Evolutionary conservation across 2,888 invertebrate species (phyloP).

Genomic region (Agriopis marginaria): DNA sequence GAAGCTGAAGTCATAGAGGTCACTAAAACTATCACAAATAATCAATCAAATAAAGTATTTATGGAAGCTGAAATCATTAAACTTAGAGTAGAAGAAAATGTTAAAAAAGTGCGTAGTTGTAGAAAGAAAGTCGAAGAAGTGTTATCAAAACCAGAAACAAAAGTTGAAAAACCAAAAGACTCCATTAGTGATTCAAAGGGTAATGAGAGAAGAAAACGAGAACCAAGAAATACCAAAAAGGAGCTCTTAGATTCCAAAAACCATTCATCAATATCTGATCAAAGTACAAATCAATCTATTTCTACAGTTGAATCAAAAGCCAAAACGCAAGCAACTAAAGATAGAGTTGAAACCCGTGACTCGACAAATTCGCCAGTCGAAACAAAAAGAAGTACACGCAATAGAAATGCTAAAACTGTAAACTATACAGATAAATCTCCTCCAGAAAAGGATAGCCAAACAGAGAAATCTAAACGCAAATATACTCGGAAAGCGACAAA

Average conservation of each 20-base stretch:
- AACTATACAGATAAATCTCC: constrained; percentile 36
- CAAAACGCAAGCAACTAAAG: constrained; percentile 25
- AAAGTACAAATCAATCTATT: constrained; percentile 26
- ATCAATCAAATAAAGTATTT: constrained; percentile 18
- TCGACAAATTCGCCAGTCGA: constrained; percentile 18
- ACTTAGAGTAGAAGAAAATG: constrained; percentile 7
- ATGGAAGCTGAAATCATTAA: constrained; percentile 4
- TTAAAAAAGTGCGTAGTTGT: constrained; percentile 11
- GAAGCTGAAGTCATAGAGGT: no score
- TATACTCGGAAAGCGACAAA: constrained; percentile 32
- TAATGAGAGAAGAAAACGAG: constrained; percentile 5
- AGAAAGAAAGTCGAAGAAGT: constrained; percentile 17
- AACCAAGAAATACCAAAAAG: constrained; percentile 28
- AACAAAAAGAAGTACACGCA: constrained; percentile 46
- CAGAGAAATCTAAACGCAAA: constrained; percentile 38
- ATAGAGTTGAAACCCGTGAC: constrained; percentile 8
- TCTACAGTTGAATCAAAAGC: constrained; percentile 17
- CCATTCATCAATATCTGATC: background rate
- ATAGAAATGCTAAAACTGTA: constrained; percentile 51
- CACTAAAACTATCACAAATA: background rate
- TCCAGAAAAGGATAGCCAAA: constrained; percentile 38
- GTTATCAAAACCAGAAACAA: background rate
- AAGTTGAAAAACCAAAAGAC: constrained; percentile 27
- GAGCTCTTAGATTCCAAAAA: constrained; percentile 27
- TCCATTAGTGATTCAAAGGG: background rate